These are phyloP conservation scores for Cephalotes varians DNA, from an alignment of 2,888 invertebrate genomes.

Conservation along the genomic window DNA sequence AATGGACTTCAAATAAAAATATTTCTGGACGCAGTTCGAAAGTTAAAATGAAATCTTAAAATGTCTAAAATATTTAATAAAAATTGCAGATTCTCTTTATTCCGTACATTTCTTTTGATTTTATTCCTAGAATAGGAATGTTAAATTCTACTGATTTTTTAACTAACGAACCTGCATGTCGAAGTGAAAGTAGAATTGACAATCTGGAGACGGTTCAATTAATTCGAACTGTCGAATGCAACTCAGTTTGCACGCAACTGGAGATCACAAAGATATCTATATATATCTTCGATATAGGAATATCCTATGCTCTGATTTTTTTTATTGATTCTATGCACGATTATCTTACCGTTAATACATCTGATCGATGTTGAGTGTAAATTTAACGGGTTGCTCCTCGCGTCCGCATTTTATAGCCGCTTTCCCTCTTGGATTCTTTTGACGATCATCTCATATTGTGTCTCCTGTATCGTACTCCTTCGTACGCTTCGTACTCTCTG, in stretches of 20 bases:
- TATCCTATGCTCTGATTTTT: background rate
- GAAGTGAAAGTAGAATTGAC: background rate
- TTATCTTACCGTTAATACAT: background rate
- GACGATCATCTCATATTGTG: background rate
- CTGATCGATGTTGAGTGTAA: background rate
- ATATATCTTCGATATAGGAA: background rate
- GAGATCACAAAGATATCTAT: background rate
- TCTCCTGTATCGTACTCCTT: conserved; percentile 3
- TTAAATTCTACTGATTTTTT: background rate
- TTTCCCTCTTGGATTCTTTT: background rate
- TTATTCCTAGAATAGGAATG: too few relatives aligned
- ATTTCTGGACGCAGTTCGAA: background rate
- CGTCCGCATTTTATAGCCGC: background rate
- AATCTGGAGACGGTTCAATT: background rate
- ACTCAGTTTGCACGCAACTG: background rate
- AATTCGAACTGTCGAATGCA: background rate
- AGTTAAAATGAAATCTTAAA: background rate
- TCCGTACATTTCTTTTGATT: background rate
- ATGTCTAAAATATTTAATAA: background rate
- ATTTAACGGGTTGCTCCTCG: background rate
- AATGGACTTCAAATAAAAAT: background rate
- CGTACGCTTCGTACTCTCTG: background rate
- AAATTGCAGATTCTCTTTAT: background rate
- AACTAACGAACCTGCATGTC: background rate
- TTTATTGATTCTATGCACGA: background rate